A percentile compares a stretch with the other conserved stretches of the same genome.
Conservation (phyloP, 2,113 vertebrate genomes). For the Hystrix brachyura region DNA sequence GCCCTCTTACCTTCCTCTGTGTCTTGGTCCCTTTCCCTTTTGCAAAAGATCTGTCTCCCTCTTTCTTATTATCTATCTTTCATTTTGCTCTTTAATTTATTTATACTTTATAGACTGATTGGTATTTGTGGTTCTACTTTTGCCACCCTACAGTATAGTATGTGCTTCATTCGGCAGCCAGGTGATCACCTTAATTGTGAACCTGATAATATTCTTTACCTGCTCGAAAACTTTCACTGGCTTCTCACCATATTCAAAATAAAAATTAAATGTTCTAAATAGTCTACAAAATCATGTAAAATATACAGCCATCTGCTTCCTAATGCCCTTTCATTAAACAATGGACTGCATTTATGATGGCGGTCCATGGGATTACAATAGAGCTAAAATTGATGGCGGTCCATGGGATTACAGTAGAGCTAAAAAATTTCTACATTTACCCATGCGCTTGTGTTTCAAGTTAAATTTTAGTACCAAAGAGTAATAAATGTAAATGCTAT, state of each 20-base stretch:
- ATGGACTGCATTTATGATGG: too few species aligned
- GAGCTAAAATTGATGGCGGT: too few species aligned
- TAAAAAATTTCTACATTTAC: background rate
- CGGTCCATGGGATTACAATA: rapidly evolving
- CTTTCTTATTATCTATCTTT: background rate
- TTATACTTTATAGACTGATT: background rate
- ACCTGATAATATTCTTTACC: background rate
- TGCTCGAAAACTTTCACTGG: background rate
- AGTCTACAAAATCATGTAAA: background rate
- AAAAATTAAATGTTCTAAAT: background rate
- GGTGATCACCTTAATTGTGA: background rate
- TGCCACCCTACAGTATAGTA: background rate
- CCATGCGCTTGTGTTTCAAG: background rate
- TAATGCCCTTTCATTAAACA: background rate
- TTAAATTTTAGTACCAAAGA: background rate
- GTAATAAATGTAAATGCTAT: background rate
- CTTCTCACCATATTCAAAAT: background rate
- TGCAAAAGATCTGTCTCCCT: background rate
- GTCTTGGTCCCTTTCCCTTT: background rate
- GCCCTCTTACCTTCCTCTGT: too few species aligned
- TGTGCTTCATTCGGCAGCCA: too few species aligned
- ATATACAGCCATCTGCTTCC: background rate
- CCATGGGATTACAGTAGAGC: too few species aligned
- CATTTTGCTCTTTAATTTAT: background rate
- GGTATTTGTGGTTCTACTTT: background rate